phyloP scores from a whole-genome alignment of 2,797 vertebrate genomes.

The Poeciliopsis turneri region DNA sequence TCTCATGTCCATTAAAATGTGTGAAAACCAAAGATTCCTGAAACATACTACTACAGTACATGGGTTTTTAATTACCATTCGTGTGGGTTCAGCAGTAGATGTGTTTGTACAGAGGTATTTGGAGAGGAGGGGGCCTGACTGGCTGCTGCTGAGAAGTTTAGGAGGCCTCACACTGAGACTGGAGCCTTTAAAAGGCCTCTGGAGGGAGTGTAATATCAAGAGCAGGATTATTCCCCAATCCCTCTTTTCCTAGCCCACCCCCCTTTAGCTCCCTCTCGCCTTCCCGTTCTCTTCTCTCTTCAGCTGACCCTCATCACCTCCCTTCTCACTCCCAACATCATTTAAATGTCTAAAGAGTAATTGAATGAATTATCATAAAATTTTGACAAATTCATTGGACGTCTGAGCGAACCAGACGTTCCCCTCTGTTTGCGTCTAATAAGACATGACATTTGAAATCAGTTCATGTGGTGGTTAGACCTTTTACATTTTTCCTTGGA shows the following conservation, averaged over 20 bases:
- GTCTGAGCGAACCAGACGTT: constrained; percentile 78
- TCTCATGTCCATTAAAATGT: constrained; percentile 10
- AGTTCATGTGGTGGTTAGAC: constrained; percentile 89
- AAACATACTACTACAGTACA: constrained; percentile 5
- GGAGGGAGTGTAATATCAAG: constrained; percentile 90
- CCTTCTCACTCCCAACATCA: constrained; percentile 78
- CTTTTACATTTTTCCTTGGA: constrained; percentile 72
- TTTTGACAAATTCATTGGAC: constrained; percentile 93
- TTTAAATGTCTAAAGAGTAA: constrained; percentile 94
- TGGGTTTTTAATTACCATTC: constrained; percentile 28
- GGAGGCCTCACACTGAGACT: constrained; percentile 81
- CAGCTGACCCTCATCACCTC: constrained; percentile 68
- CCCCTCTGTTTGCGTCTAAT: constrained; percentile 86
- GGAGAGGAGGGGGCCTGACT: constrained; percentile 38
- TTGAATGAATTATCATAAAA: constrained; percentile 96
- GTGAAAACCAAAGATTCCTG: constrained; percentile 14
- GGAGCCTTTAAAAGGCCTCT: constrained; percentile 88
- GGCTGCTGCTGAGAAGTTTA: constrained; percentile 81
- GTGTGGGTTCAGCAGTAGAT: constrained; percentile 12
- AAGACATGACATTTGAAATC: constrained; percentile 93
- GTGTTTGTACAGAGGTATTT: constrained; percentile 60
- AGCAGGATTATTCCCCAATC: constrained; percentile 86
- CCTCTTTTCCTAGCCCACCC: constrained; percentile 68
- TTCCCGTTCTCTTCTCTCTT: constrained; percentile 66
- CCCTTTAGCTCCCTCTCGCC: constrained; percentile 53